Base-by-base conservation (phyloP, 2,888 invertebrate species). In the Acronicta leporina region DNA sequence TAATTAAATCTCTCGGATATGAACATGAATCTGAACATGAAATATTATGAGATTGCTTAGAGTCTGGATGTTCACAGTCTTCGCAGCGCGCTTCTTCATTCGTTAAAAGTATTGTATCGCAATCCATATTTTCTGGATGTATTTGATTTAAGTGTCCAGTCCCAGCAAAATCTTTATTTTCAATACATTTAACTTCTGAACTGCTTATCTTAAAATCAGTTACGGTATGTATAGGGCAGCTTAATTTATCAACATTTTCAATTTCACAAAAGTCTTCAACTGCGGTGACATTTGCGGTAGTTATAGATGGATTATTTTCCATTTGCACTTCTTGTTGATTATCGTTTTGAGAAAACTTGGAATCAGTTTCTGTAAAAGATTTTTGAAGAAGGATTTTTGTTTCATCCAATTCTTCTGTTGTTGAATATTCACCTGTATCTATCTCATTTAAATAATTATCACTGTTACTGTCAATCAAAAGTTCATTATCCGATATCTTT, bases 361-460 rank as follows among this genome's bases (percentile, higher is more conserved):
- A 46, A 51, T 59, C 16, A 2, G 10, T 52, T 27, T 44, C 43
- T 9, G 20, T 10, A 45, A 49, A 55, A 44, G 16, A 43, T 20
- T 15, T 38, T n/a, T n/a, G n/a, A n/a, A n/a, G n/a, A n/a, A n/a
- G 44, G 15, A 58, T 56, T 35, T 42, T 7, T 33, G 44, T 43
- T 42, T 72, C 51, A 13, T 35, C 13, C 10, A 57, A 57, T 27
- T 45, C 30, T n/a, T 52, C 41, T 20, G 8, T 33, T 8, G 43
- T 15, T 52, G 14, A 33, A 6, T 51, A 30, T 5, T 54, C 42
- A 40, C 9, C n/a, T 10, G 45, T 42, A 14, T 44, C 35, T 1
- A 54, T 41, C 57, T 55, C 20, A 6, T 43, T 52, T 54, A 14
- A 16, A 40, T 15, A 33, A 44, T 50, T 16, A 38, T 49, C 47